Base-by-base conservation (phyloP, 1,140 invertebrate genomes). In the Bombus impatiens region DNA sequence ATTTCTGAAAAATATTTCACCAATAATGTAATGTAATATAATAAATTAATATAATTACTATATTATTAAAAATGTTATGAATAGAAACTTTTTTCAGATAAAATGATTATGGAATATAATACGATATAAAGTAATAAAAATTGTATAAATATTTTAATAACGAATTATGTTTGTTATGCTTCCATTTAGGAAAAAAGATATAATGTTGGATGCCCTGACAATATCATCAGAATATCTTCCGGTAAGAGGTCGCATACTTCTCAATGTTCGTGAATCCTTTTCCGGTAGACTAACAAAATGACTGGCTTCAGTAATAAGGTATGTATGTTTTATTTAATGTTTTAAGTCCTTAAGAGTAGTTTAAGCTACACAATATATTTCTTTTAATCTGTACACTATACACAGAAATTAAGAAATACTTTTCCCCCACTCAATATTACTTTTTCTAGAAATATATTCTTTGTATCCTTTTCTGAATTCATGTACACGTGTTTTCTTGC, bases 251-350 rank as follows among this genome's bases (percentile, higher is more conserved):
- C 65, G 53, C 70, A 1, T 53, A 65, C 59, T 28, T 57, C 37
- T 22, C 15, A 10, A 22, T 70, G 35, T 42, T 80, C 44, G 75
- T 77, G 76, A 37, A 42, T 67, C 87, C 92, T 90, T 93, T 94
- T 94, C 93, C 94, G 91, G 92, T 91, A 75, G 42, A 76, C 32
- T 79, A n/a, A 71, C 87, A 92, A 88, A 87, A 94, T 94, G 94
- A 94, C 94, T 87, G 94, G 94, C 84, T 94, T 94, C 88, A 94
- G 90, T 90, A 91, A 94, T 89, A 94, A 94, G 94, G 94, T 94
- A 87, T 78, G 91, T 92, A 5, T 47, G 13, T 47, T 47, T 47
- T 47, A 47, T 93, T 92, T 77, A 37, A 40, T 85, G 77, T 92
- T 92, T 91, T 32, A 44, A n/a, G 18, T 28, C 0, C 2, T 47